Evolutionary conservation across 2,888 invertebrate species (phyloP).

Genomic region (Morpho deidamia): DNA sequence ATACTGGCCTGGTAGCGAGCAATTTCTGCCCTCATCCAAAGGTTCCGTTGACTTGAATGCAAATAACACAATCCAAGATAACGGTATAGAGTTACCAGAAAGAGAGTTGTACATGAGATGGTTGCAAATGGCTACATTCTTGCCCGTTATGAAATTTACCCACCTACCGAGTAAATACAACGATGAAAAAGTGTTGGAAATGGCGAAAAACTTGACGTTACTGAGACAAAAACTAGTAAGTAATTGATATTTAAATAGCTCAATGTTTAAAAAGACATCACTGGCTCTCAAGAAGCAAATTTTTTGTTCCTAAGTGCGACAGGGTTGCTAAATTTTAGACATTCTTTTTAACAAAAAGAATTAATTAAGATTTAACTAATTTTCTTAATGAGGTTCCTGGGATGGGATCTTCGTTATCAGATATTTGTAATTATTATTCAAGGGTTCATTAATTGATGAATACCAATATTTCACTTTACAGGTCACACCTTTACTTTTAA

Average conservation of each 20-base stretch:
- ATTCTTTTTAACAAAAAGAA: too few species aligned
- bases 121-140: constrained; percentile 93
- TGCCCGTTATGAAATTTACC: constrained; percentile 95
- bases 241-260: constrained; percentile 9
- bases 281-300: too few species aligned
- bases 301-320: too few species aligned
- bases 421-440: too few species aligned
- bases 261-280: too few species aligned
- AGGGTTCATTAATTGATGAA: too few species aligned
- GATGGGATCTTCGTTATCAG: too few species aligned
- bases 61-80: constrained; percentile 54
- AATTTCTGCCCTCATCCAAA: constrained; percentile 73
- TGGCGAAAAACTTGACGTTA: constrained; percentile 85
- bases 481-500: constrained; percentile 87
- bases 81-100: constrained; percentile 80
- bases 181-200: constrained; percentile 85
- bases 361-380: too few species aligned
- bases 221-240: constrained; percentile 85
- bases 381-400: too few species aligned
- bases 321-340: too few species aligned
- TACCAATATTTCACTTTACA: constrained; percentile 33
- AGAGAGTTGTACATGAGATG: constrained; percentile 92
- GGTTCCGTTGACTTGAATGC: constrained; percentile 50
- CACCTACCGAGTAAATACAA: constrained; percentile 93
- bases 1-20: constrained; percentile 79